Conservation (phyloP, 2,797 vertebrate species). For the Sebastes oblongus region DNA sequence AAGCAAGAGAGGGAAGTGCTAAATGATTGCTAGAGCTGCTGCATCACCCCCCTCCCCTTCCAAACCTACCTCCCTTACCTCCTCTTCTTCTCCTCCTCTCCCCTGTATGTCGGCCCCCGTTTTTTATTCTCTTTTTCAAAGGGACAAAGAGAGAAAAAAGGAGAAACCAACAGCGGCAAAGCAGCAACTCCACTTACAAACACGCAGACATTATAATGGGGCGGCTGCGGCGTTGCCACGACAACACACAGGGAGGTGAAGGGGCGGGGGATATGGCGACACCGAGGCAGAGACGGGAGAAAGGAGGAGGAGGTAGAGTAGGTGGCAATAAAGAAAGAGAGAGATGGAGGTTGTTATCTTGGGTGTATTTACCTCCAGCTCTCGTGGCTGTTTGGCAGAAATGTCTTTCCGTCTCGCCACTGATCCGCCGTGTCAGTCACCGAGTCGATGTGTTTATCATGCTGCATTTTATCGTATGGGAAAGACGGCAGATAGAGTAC, state of each 20-base stretch:
- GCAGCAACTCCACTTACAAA: slow-evolving; percentile 76
- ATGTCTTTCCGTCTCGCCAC: slow-evolving; percentile 41
- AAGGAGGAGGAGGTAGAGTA: slow-evolving; percentile 57
- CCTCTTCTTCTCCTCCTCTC: slow-evolving; percentile 3
- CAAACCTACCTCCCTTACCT: too few species aligned
- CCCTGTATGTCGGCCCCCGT: slow-evolving; percentile 28
- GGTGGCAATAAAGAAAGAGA: slow-evolving; percentile 48
- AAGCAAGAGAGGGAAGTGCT: slow-evolving; percentile 68
- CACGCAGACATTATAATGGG: slow-evolving; percentile 78
- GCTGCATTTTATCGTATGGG: slow-evolving; percentile 7
- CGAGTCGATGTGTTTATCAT: slow-evolving; percentile 39
- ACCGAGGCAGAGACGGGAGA: slow-evolving; percentile 39
- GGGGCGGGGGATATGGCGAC: slow-evolving; percentile 38
- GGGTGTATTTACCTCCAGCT: slow-evolving; percentile 66
- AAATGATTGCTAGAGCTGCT: slow-evolving; percentile 72
- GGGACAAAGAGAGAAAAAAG: slow-evolving; percentile 60
- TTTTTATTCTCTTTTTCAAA: slow-evolving; percentile 73
- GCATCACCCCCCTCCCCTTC: background rate
- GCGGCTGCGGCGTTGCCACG: slow-evolving; percentile 78
- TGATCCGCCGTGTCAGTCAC: slow-evolving; percentile 52
- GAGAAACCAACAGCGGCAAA: slow-evolving; percentile 68
- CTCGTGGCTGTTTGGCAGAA: slow-evolving; percentile 48
- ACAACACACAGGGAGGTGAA: slow-evolving; percentile 77
- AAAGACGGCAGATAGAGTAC: slow-evolving; percentile 16
- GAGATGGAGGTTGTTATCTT: slow-evolving; percentile 56